Percentiles rank a stretch among this genome's conserved stretches.
Conservation (phyloP, 2,113 vertebrate species). For the Hipposideros armiger region DNA sequence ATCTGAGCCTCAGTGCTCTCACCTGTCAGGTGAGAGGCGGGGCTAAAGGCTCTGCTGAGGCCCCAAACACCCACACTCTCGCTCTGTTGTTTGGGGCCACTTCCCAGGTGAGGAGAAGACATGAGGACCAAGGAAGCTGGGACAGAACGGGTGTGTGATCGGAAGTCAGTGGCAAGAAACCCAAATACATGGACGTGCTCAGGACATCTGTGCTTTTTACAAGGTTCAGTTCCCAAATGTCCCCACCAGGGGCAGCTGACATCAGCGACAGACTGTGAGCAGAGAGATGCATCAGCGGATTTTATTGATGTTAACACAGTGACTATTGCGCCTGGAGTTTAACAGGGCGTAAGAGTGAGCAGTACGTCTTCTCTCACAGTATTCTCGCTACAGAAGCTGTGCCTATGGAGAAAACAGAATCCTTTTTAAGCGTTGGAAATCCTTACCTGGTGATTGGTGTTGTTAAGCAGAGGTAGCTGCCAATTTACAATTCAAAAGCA, state of each 20-base stretch:
- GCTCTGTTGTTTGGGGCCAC: fast-evolving
- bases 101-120: not conserved
- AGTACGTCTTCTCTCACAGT: slow-evolving; percentile 46
- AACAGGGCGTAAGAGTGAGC: slow-evolving; percentile 70
- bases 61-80: fast-evolving
- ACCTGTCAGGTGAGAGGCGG: not conserved
- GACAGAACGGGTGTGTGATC: fast-evolving
- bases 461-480: not conserved
- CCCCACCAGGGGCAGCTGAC: not conserved
- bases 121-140: not conserved
- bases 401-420: not conserved
- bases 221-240: not conserved
- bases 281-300: not conserved
- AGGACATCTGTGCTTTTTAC: not conserved
- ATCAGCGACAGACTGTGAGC: not conserved
- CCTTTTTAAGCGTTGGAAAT: not conserved
- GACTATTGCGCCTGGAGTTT: fast-evolving
- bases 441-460: fast-evolving
- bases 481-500: not conserved
- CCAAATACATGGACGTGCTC: not conserved
- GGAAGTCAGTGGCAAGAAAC: not conserved
- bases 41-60: not conserved
- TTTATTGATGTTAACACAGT: slow-evolving; percentile 39
- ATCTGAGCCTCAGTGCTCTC: not conserved
- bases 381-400: slow-evolving; percentile 64